These are phyloP conservation scores for Trichonephila inaurata DNA, from an alignment of 1,140 invertebrate genomes.

Conservation along the genomic window DNA sequence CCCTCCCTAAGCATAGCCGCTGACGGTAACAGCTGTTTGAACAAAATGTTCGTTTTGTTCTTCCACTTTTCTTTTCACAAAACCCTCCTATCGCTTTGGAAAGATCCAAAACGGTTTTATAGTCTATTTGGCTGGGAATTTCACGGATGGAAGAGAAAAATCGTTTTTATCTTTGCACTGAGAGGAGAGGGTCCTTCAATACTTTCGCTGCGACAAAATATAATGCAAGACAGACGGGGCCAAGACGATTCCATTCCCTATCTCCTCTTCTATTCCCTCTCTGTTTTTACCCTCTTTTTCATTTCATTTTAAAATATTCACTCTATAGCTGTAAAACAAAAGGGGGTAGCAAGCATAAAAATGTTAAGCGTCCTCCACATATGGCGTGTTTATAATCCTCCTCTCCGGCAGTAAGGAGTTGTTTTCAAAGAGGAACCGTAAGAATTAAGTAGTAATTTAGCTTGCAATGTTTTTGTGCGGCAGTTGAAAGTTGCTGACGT, in stretches of 20 bases:
- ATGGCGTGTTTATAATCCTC: neutral
- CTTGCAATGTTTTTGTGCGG: too few relatives aligned
- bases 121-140: conserved; percentile 26
- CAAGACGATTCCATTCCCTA: neutral
- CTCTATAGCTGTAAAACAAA: neutral
- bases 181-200: too few relatives aligned
- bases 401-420: too few relatives aligned
- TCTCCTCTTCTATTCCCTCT: too few relatives aligned
- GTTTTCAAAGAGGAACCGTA: too few relatives aligned
- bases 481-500: too few relatives aligned
- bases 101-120: conserved; percentile 25
- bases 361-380: too few relatives aligned
- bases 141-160: neutral
- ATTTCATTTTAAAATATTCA: conserved; percentile 24
- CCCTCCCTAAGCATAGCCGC: neutral
- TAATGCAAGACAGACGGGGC: neutral
- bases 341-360: too few relatives aligned
- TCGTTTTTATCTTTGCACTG: neutral
- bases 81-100: neutral
- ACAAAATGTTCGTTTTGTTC: conserved; percentile 14
- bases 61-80: neutral
- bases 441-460: too few relatives aligned
- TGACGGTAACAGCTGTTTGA: conserved; percentile 20
- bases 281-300: too few relatives aligned
- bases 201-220: neutral